These are phyloP conservation scores for Drosophila cardini DNA, from an alignment of 1,140 invertebrate genomes.

Conservation along the genomic window DNA sequence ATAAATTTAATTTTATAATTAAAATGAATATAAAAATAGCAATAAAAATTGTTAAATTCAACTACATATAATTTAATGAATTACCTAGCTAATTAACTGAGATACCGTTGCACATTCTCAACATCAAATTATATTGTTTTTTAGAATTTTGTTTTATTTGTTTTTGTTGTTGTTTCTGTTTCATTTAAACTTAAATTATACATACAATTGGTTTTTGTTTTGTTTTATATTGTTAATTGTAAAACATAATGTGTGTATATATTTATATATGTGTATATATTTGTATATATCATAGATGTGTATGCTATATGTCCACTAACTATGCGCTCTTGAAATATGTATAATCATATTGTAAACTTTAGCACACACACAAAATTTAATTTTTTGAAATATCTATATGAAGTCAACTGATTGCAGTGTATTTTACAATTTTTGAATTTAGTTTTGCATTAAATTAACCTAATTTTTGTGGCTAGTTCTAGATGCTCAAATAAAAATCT, in stretches of 20 bases:
- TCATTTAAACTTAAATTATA: slow-evolving; percentile 58
- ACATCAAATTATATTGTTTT: slow-evolving; percentile 46
- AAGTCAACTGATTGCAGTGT: slow-evolving; percentile 47
- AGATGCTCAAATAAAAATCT: slow-evolving; percentile 30
- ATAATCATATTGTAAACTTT: slow-evolving; percentile 50
- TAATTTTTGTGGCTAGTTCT: slow-evolving; percentile 58
- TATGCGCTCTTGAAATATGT: slow-evolving; percentile 64
- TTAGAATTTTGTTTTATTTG: slow-evolving; percentile 60
- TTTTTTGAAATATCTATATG: slow-evolving; percentile 39
- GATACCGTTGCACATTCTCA: slow-evolving; percentile 71
- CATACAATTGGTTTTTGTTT: slow-evolving; percentile 49
- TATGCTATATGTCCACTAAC: slow-evolving; percentile 61
- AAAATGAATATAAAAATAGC: slow-evolving; percentile 53
- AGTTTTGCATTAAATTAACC: slow-evolving; percentile 67
- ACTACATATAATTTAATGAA: slow-evolving; percentile 72
- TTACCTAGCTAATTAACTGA: slow-evolving; percentile 81
- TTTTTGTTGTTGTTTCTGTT: slow-evolving; percentile 37
- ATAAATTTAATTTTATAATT: slow-evolving; percentile 40
- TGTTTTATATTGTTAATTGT: slow-evolving; percentile 51
- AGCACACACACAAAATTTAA: slow-evolving; percentile 62
- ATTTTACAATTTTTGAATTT: slow-evolving; percentile 53
- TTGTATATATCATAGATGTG: slow-evolving; percentile 2
- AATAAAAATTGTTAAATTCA: slow-evolving; percentile 67
- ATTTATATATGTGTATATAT: slow-evolving; percentile 57
- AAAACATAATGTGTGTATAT: slow-evolving; percentile 77